Base-by-base conservation (phyloP, 2,888 invertebrate genomes). In the Metellina segmentata region DNA sequence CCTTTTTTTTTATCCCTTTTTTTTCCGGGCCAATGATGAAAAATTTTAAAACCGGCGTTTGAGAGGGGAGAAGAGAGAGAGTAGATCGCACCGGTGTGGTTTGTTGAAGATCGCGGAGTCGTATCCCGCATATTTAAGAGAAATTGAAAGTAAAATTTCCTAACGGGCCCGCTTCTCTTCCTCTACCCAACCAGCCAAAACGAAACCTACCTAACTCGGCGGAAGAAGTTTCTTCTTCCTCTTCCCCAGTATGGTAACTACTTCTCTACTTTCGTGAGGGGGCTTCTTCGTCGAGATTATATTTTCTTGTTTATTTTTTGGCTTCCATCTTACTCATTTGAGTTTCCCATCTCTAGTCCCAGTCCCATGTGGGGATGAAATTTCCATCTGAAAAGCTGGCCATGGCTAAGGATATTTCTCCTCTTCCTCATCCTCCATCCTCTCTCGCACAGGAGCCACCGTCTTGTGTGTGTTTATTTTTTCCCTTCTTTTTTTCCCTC, bases 381-480 rank as follows among this genome's bases (percentile, higher is more conserved):
- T 91, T 91, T 91, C 90, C 90, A 91, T 91, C 90, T 91, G 81
- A 91, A 91, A 91, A 86, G 90, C 90, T 86, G 90, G 72, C 86
- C 82, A 85, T 13, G 83, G 81, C 85, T 53, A 71, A 78, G 85
- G 77, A 81, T 88, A 71, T 81, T 81, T 88, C 81, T 88, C 53
- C 79, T 79, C 72, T 34, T 34, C 34, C 34, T 34, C 34, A 34
- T 34, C 34, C 34, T 34, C 34, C 34, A 34, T 34, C 71, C 48
- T 78, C 78, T 61, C 69, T 85, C 74, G 53, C 75, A 69, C 49
- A 16, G 78, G 75, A 85, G 85, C 34, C 34, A 34, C 34, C 85
- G 53, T 82, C 82, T 69, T 70, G 71, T 86, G 34, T 34, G 79
- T 82, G 82, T 89, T 90, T 85, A 72, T 90, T 90, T 90, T 85